Evolutionary conservation across 2,888 invertebrate species (phyloP), one percentile per base, ranked within the genome.

Genomic region (Xanthorhoe spadicearia): DNA sequence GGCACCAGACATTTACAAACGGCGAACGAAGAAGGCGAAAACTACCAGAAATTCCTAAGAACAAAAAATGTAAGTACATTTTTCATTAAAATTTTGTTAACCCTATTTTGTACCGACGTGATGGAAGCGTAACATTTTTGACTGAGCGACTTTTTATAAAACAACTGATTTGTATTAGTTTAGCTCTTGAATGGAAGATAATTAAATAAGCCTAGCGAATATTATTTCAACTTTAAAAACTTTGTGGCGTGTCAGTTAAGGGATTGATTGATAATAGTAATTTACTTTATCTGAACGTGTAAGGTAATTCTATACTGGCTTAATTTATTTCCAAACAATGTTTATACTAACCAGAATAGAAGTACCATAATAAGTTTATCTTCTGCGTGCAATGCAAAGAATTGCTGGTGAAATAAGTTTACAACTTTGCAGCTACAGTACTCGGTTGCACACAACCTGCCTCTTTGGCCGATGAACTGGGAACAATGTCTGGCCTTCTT

Each of bases 11-110:
- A 18, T 89, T 89, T 59, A 84, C 82, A 69, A 92, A 84, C 70
- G 93, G 92, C 10, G 96, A 96, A 83, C 93, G 97, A 72, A 94
- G 96, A 80, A 94, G 98, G 78, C 94, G 98, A 89, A 97, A 97
- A 90, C 93, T 98, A 28, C 98, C 98, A 43, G 97, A 98, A 90
- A 97, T 98, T 78, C 98, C 98, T 5, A 97, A 97, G 87, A 96
- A 96, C 80, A 96, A 96, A 87, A 97, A 97, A 95, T 95, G 97
- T 97, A 87, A 95, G 96, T 88, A 71, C 6, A 17, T 51, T n/a
- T 60, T 2, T 13, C 1, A 43, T 13, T 13, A 43, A 13, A 13
- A 43, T n/a, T 43, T 43, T 13, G 38, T 13, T 43, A 13, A 9
- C 8, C 35, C 32, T 4, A 38, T 2, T 10, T 10, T 13, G 38